phyloP scores from a whole-genome alignment of 2,797 vertebrate species.

The Thalassophryne amazonica region DNA sequence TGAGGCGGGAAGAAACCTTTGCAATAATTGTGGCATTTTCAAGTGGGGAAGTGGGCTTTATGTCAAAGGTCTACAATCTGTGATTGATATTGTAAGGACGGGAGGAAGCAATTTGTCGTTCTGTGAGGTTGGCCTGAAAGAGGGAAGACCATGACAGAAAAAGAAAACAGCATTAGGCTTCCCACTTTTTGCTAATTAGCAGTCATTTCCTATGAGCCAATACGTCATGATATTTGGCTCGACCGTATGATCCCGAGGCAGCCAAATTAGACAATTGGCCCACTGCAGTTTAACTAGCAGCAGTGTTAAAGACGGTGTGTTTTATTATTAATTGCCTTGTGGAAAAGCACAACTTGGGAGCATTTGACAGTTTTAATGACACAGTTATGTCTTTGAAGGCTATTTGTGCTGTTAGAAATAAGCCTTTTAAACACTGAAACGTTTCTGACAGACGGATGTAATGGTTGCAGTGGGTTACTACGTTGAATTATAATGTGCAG shows the following conservation, averaged over 20 bases:
- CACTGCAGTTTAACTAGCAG: conserved; percentile 29
- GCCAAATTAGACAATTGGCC: conserved; percentile 35
- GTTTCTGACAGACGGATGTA: conserved; percentile 20
- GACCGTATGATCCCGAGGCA: conserved; percentile 43
- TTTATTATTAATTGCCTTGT: conserved; percentile 54
- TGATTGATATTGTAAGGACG: conserved; percentile 33
- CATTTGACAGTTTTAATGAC: conserved; percentile 53
- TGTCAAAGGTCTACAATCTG: no score
- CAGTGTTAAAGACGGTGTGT: conserved; percentile 35
- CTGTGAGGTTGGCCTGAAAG: conserved; percentile 19
- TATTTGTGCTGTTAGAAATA: conserved; percentile 34
- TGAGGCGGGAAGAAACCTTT: no score
- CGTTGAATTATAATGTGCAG: conserved; percentile 14
- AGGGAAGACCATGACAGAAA: conserved; percentile 25
- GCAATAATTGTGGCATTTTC: no score
- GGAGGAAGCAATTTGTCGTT: conserved; percentile 23
- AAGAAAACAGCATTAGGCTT: conserved; percentile 49
- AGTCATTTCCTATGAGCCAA: conserved; percentile 43
- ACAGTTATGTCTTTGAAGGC: conserved; percentile 40
- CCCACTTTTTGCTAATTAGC: conserved; percentile 64
- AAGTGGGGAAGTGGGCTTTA: no score
- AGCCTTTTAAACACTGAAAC: conserved; percentile 27
- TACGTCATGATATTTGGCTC: conserved; percentile 45
- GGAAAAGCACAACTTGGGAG: conserved; percentile 41
- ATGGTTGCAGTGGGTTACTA: conserved; percentile 1